Conservation (phyloP, 2,888 invertebrate genomes). For the Drosophila ezoana region DNA sequence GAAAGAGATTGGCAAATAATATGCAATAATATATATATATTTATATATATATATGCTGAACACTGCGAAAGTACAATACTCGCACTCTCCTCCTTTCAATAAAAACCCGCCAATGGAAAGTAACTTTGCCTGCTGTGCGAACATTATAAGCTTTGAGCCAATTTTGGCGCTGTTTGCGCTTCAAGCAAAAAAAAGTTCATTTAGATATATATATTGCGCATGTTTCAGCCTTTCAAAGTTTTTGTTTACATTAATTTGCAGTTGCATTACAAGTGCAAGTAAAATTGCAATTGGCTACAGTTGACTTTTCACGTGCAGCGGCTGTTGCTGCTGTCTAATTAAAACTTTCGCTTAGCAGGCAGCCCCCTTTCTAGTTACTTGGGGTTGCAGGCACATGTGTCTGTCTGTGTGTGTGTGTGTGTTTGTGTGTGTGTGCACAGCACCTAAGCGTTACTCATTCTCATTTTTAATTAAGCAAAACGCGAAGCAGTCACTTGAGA, state of each 20-base stretch:
- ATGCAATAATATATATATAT: too few relatives aligned
- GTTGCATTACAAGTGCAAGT: slow-evolving; percentile 58
- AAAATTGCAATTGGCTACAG: slow-evolving; percentile 64
- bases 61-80: neutral
- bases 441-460: slow-evolving; percentile 62
- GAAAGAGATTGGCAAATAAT: neutral
- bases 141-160: neutral
- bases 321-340: slow-evolving; percentile 66
- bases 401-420: slow-evolving; percentile 9
- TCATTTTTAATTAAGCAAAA: slow-evolving; percentile 79
- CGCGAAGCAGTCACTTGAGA: slow-evolving; percentile 68
- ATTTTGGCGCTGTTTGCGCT: slow-evolving; percentile 1
- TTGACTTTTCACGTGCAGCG: slow-evolving; percentile 62
- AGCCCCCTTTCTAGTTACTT: slow-evolving; percentile 7
- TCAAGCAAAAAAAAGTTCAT: neutral
- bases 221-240: slow-evolving; percentile 29
- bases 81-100: neutral
- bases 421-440: slow-evolving; percentile 33
- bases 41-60: neutral
- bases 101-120: slow-evolving; percentile 13
- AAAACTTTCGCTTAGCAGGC: slow-evolving; percentile 63
- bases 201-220: slow-evolving; percentile 4
- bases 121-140: slow-evolving; percentile 5
- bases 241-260: slow-evolving; percentile 49
- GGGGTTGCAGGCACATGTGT: slow-evolving; percentile 26